Evolutionary conservation across 2,797 vertebrate genomes (phyloP).

Genomic region (Trematomus bernacchii): DNA sequence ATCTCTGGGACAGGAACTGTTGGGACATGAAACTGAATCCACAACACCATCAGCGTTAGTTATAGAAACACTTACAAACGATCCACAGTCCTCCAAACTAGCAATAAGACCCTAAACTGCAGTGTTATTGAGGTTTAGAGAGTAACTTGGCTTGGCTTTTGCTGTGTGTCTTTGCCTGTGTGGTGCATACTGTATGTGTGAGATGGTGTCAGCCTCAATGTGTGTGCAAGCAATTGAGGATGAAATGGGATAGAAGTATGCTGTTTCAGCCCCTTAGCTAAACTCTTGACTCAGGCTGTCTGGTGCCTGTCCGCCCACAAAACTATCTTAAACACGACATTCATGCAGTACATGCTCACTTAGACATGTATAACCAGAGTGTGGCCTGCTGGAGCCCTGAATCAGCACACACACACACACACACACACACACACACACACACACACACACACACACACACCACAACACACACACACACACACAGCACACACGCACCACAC

Average conservation of each 20-base stretch:
- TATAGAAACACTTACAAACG: constrained; percentile 31
- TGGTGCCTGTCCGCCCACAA: constrained; percentile 73
- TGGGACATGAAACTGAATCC: constrained; percentile 43
- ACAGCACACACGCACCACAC: no score
- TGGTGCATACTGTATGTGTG: constrained; percentile 20
- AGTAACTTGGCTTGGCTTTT: constrained; percentile 24
- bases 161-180: constrained; percentile 35
- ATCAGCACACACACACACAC: constrained; percentile 40
- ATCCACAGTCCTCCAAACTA: constrained; percentile 39
- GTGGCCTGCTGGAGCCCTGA: constrained; percentile 54
- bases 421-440: background rate
- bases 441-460: background rate
- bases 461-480: no score
- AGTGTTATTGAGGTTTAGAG: constrained; percentile 51
- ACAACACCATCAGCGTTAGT: constrained; percentile 11
- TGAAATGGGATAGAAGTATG: constrained; percentile 28
- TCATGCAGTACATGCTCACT: constrained; percentile 50
- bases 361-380: constrained; percentile 56
- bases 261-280: constrained; percentile 39
- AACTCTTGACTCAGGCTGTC: constrained; percentile 64
- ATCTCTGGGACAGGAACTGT: constrained; percentile 13
- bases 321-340: constrained; percentile 62
- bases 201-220: constrained; percentile 21
- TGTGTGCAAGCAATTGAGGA: constrained; percentile 35
- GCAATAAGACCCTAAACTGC: constrained; percentile 44